phyloP scores from a whole-genome alignment of 2,888 invertebrate genomes.

The Tetranychus truncatus region DNA sequence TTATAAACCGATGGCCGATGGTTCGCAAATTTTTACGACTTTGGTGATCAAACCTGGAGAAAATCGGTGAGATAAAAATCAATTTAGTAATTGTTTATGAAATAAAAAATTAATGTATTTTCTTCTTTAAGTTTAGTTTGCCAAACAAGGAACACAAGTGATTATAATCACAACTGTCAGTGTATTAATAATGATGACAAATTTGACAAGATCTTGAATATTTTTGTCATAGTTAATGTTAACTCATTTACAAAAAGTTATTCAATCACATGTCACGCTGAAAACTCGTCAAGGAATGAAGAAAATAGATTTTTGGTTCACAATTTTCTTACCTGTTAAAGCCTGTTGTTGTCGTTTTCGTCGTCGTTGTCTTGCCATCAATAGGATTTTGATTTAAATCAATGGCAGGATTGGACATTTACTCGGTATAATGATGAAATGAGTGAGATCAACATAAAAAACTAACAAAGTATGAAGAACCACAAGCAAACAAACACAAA shows the following conservation, averaged over 20 bases:
- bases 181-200: background rate
- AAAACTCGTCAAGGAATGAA: no score
- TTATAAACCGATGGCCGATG: background rate
- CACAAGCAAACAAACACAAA: background rate
- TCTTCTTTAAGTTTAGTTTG: background rate
- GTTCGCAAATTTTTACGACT: background rate
- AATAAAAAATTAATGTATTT: background rate
- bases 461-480: background rate
- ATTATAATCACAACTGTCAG: background rate
- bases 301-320: background rate
- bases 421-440: background rate
- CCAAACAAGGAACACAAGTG: background rate
- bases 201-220: no score
- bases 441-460: background rate
- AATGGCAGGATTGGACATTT: conserved; percentile 1
- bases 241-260: no score
- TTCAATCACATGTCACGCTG: no score
- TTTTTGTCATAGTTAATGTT: no score
- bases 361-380: background rate
- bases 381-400: conserved; percentile 7
- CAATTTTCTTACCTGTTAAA: background rate
- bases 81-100: background rate
- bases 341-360: background rate
- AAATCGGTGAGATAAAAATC: background rate
- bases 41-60: background rate